phyloP scores from a whole-genome alignment of 2,113 vertebrate genomes.

The Bubalus kerabau region DNA sequence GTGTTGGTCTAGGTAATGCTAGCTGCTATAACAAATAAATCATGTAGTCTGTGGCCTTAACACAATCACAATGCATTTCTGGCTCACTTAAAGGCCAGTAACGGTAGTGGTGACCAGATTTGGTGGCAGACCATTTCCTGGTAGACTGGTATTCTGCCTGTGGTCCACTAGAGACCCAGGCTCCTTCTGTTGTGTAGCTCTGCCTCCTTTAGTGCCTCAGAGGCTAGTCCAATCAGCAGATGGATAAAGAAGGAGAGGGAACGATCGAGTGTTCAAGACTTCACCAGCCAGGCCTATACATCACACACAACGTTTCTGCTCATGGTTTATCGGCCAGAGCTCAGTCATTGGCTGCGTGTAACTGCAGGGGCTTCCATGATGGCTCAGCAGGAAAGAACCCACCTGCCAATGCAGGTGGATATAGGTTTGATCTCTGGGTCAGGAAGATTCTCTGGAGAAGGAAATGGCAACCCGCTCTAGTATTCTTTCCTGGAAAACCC shows the following conservation, averaged over 20 bases:
- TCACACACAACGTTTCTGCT: neutral
- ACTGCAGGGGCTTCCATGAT: neutral
- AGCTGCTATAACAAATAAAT: neutral
- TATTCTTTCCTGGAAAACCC: neutral
- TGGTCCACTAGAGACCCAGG: neutral
- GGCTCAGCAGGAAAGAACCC: neutral
- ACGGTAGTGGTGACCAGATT: no score
- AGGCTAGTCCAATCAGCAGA: neutral
- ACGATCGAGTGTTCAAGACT: neutral
- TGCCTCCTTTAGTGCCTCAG: neutral
- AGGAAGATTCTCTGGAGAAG: neutral
- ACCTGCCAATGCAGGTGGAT: neutral
- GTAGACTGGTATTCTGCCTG: neutral
- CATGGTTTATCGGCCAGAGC: neutral
- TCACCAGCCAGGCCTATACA: fast-evolving
- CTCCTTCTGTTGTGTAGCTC: neutral
- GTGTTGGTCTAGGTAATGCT: neutral
- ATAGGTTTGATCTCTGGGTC: neutral
- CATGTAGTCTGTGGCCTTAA: neutral
- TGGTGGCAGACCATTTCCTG: neutral
- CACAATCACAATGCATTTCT: neutral
- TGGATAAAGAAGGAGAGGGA: neutral
- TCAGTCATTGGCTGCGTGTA: neutral
- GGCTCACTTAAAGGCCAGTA: neutral
- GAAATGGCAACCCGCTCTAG: neutral